phyloP scores from a whole-genome alignment of 2,888 invertebrate species.

The Scaeva pyrastri region DNA sequence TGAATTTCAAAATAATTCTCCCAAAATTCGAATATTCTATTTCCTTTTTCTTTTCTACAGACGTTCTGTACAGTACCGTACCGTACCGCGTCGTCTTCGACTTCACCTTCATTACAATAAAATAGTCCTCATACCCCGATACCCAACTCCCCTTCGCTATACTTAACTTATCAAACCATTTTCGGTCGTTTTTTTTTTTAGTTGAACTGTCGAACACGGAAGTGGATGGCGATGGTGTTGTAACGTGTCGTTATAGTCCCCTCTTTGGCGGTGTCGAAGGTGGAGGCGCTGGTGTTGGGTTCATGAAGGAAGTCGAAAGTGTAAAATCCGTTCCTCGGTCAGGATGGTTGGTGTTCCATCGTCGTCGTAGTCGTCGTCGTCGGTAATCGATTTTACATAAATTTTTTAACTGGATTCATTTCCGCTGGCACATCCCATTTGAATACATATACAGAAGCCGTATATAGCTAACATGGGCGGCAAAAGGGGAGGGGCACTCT shows the following conservation, averaged over 20 bases:
- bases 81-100: not conserved
- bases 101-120: not conserved
- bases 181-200: not conserved
- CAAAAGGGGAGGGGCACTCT: not conserved
- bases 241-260: slow-evolving; percentile 41
- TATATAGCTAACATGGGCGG: not conserved
- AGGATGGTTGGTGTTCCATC: slow-evolving; percentile 37
- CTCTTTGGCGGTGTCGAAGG: not conserved
- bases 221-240: slow-evolving; percentile 48
- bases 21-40: not conserved
- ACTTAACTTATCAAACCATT: slow-evolving; percentile 47
- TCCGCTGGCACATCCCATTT: slow-evolving; percentile 49
- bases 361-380: too few relatives aligned
- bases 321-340: slow-evolving; percentile 60
- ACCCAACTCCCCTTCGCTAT: not conserved
- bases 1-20: not conserved
- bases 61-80: too few relatives aligned
- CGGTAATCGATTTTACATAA: slow-evolving; percentile 70
- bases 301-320: slow-evolving; percentile 51
- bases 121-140: not conserved
- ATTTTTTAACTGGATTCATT: slow-evolving; percentile 67
- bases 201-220: slow-evolving; percentile 35
- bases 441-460: slow-evolving; percentile 15
- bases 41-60: too few relatives aligned
- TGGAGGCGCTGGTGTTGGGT: not conserved